Conservation (phyloP, 2,888 invertebrate species). For the Alcis repandata region DNA sequence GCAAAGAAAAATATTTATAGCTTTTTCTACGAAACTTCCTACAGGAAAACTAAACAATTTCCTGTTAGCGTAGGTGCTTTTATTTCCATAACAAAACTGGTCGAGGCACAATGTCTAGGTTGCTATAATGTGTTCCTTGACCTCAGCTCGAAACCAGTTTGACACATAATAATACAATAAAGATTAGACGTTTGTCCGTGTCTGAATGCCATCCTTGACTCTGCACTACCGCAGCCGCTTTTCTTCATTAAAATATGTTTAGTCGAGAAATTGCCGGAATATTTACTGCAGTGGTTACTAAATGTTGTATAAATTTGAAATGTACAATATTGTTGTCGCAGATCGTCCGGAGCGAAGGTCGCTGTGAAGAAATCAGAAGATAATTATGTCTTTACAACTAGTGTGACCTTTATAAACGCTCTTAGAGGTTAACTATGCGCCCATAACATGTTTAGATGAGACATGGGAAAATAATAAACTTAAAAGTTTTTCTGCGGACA, state of each 20-base stretch:
- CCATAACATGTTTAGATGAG: too few species aligned
- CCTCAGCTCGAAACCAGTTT: conserved; percentile 32
- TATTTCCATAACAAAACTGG: conserved; percentile 11
- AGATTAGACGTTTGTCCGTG: background rate
- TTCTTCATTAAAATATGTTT: conserved; percentile 11
- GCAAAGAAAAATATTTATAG: too few species aligned
- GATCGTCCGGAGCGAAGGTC: background rate
- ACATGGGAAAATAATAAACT: too few species aligned
- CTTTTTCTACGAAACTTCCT: background rate
- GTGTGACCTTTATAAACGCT: background rate
- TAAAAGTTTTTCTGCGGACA: too few species aligned
- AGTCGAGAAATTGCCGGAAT: background rate
- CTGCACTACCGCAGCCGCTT: background rate
- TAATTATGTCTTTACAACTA: background rate
- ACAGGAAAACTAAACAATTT: background rate
- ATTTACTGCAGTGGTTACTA: conserved; percentile 2
- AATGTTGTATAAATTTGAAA: background rate
- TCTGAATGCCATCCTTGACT: conserved; percentile 13
- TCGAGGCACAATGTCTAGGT: conserved; percentile 32
- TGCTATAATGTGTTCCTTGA: conserved; percentile 34
- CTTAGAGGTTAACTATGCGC: background rate
- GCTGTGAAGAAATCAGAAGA: background rate
- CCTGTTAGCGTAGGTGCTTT: background rate
- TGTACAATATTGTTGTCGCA: background rate
- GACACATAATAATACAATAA: conserved; percentile 7